These are phyloP conservation scores for Heteromyza rotundicornis DNA, from an alignment of 2,888 invertebrate genomes.

Conservation along the genomic window DNA sequence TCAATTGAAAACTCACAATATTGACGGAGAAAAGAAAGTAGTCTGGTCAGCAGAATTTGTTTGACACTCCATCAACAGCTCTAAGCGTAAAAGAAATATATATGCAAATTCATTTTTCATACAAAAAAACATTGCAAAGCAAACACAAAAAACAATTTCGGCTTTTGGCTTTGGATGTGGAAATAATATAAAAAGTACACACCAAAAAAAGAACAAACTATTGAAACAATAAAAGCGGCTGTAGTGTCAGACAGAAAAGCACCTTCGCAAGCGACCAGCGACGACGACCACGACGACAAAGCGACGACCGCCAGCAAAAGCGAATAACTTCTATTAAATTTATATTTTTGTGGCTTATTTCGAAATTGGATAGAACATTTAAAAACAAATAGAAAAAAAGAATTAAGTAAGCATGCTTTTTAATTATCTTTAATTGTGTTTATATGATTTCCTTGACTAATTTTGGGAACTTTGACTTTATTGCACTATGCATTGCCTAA, in stretches of 20 bases:
- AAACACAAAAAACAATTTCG: conserved; percentile 21
- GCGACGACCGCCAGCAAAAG: conserved; percentile 9
- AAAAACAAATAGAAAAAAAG: conserved; percentile 48
- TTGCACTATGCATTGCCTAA: too few relatives aligned
- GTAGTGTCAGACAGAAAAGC: background rate
- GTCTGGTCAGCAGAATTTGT: conserved; percentile 25
- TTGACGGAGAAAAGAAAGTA: too few relatives aligned
- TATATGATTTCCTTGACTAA: conserved; percentile 16
- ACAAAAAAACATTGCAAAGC: conserved; percentile 9
- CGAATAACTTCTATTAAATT: conserved; percentile 44
- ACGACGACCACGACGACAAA: conserved; percentile 23
- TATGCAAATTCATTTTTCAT: background rate
- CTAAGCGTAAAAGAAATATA: conserved; percentile 13
- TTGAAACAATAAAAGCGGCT: background rate
- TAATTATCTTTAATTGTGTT: conserved; percentile 14
- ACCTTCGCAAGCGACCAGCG: background rate
- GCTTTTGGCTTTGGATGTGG: background rate
- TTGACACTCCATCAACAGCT: conserved; percentile 27
- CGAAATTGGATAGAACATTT: conserved; percentile 46
- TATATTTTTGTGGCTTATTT: conserved; percentile 38
- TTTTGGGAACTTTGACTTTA: too few relatives aligned
- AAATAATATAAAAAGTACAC: background rate
- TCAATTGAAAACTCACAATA: too few relatives aligned
- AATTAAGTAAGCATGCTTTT: conserved; percentile 61
- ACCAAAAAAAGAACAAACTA: background rate